phyloP scores from a whole-genome alignment of 2,113 vertebrate species.

The Proteles cristata region DNA sequence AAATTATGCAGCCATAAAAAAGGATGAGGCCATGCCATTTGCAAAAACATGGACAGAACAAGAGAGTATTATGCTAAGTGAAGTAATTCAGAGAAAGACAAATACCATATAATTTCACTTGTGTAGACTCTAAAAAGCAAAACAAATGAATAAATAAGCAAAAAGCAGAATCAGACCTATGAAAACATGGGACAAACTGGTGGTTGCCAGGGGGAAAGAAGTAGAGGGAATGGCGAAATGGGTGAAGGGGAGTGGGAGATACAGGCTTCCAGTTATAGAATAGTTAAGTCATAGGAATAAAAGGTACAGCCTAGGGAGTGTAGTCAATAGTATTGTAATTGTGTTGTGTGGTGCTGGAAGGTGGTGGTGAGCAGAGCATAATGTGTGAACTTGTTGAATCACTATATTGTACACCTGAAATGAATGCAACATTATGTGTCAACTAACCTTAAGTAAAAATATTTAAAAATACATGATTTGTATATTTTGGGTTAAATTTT shows the following conservation, averaged over 20 bases:
- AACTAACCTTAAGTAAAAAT: not conserved
- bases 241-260: not conserved
- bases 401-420: not conserved
- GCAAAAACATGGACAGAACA: not conserved
- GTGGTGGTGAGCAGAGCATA: not conserved
- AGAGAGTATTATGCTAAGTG: not conserved
- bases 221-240: not conserved
- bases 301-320: not conserved
- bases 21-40: not conserved
- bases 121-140: not conserved
- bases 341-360: not conserved
- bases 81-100: not conserved
- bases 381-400: not conserved
- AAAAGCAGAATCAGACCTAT: not conserved
- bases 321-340: not conserved
- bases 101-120: not conserved
- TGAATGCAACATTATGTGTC: not conserved
- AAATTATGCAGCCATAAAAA: not conserved
- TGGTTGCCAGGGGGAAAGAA: not conserved
- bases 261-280: not conserved
- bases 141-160: not conserved
- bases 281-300: not conserved
- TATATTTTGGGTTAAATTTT: conserved; percentile 67
- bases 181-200: not conserved
- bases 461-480: conserved; percentile 22